Base-by-base conservation (phyloP, 2,888 invertebrate species). In the Pterostichus madidus region DNA sequence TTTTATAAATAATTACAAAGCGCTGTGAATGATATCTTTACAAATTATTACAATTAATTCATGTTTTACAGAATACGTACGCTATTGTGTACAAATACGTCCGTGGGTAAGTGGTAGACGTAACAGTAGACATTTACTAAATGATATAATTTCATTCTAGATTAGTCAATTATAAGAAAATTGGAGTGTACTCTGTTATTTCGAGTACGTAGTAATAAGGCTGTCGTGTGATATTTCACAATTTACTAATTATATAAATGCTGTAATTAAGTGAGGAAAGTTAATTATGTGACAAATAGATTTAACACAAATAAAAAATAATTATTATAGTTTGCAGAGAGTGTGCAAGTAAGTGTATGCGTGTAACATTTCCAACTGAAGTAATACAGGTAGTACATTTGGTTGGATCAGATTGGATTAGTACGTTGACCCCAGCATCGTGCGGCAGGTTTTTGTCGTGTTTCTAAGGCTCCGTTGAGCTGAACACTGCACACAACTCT, bases 361-460 rank as follows among this genome's bases (percentile, higher is more conserved):
- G 52, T 32, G 68, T 68, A 79, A 64, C 79, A 79, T 68, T 59
- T 78, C 46, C 46, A 78, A 78, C 44, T 78, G 78, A 79, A 79
- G 64, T 79, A 61, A 79, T 79, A 79, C 79, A 79, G 64, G 79
- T 64, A 79, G 79, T 64, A 79, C 79, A 79, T 79, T 79, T 64
- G 17, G 68, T 79, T 79, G 79, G 52, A 64, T 79, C 64, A 49
- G 79, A 79, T 79, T 79, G 79, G 49, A 64, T 68, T 32, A 32
- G 79, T 79, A 15, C 79, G 15, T 79, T 79, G 79, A 79, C 79
- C 79, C 46, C 79, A 68, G 68, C 46, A 79, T 79, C 79, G 64
- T 79, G 52, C 15, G 64, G 79, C 79, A 79, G 79, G 79, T 79
- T 79, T 79, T 79, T 79, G 79, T 79, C 68, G 68, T 79, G 61